These are phyloP conservation scores for Streptopelia turtur DNA, from an alignment of 2,797 vertebrate species.

Conservation along the genomic window DNA sequence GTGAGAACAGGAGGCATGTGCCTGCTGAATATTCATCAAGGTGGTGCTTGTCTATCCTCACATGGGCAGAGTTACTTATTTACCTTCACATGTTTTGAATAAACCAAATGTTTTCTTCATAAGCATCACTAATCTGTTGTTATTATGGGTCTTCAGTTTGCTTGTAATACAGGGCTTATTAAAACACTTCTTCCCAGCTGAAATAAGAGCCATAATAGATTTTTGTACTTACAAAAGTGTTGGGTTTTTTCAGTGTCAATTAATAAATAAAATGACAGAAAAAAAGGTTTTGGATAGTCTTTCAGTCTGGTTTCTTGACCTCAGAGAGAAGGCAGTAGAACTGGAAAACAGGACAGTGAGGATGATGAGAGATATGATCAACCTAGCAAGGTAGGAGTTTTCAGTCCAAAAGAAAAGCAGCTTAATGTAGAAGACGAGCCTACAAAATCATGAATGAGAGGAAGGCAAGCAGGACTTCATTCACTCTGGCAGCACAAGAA, in stretches of 20 bases:
- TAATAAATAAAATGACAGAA: not conserved
- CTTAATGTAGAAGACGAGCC: not conserved
- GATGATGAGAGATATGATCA: not conserved
- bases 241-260: not conserved
- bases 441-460: not conserved
- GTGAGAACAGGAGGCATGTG: not conserved
- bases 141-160: not conserved
- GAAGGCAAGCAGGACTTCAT: not conserved
- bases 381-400: not conserved
- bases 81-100: not conserved
- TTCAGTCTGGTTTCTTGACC: not conserved
- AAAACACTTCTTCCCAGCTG: not conserved
- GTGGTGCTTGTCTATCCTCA: not conserved
- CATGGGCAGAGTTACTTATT: not conserved
- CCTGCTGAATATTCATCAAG: not conserved
- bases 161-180: not conserved
- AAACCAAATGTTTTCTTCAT: not conserved
- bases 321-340: not conserved
- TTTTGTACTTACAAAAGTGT: not conserved
- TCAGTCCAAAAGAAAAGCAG: not conserved
- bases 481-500: not conserved
- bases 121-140: not conserved
- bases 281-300: not conserved
- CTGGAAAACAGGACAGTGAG: not conserved
- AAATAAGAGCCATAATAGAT: not conserved